These are phyloP conservation scores for Zonitis immaculata DNA, from an alignment of 2,888 invertebrate species.

Conservation along the genomic window DNA sequence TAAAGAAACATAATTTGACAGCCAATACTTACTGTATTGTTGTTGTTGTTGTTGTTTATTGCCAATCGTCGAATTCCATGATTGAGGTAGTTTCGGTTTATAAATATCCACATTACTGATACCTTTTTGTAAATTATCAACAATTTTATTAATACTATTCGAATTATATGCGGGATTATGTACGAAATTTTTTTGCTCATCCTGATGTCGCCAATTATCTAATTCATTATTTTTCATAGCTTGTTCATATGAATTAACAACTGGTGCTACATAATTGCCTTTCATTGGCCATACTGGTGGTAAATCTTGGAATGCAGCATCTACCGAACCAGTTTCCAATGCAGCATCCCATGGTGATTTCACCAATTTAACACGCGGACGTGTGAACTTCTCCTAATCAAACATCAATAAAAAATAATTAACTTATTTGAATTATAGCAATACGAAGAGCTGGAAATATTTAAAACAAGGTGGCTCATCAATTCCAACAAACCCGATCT, in stretches of 20 bases:
- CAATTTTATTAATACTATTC: conserved; percentile 46
- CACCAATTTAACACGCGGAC: conserved; percentile 56
- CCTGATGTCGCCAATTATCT: conserved; percentile 35
- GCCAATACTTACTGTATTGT: conserved; percentile 45
- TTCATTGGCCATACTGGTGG: conserved; percentile 41
- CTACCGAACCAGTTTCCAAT: conserved; percentile 65
- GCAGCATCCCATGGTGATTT: conserved; percentile 71
- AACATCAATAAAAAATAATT: no score
- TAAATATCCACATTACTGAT: conserved; percentile 46
- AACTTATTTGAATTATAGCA: no score
- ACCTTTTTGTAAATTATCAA: conserved; percentile 46
- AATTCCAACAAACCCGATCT: no score
- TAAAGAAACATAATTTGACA: no score
- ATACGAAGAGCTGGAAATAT: no score
- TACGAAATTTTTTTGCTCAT: conserved; percentile 33
- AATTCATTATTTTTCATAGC: conserved; percentile 39
- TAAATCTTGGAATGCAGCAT: conserved; percentile 60
- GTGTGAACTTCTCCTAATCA: conserved; percentile 56
- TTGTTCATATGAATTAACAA: conserved; percentile 45
- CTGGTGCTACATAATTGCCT: conserved; percentile 43
- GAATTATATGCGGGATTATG: conserved; percentile 48
- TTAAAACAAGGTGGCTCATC: no score
- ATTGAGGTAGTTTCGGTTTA: conserved; percentile 50
- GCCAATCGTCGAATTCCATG: conserved; percentile 50
- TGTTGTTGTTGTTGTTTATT: conserved; percentile 34